Base-by-base conservation (phyloP, 1,140 invertebrate genomes). In the Parasteatoda tepidariorum region DNA sequence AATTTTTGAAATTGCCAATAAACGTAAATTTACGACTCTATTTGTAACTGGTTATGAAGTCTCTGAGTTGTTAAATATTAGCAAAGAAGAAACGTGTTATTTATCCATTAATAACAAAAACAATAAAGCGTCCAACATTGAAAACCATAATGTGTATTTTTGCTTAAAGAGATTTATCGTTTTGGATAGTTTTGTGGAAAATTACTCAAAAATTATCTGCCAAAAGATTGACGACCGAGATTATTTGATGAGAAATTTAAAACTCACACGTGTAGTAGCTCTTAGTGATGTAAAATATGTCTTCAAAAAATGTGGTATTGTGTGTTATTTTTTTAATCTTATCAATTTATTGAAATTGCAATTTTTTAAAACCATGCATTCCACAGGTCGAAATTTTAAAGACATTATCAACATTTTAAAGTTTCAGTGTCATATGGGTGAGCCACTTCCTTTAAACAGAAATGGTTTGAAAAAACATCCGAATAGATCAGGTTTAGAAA, bases 11-110 rank as follows among this genome's bases (percentile, higher is more conserved):
- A 71, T 71, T 55, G n/a, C 38, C 13, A 71, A 71, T 15, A 74
- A 74, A 74, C 55, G 55, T 24, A 74, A 74, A 74, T 74, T 74
- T 34, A 33, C 71, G 3, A 74, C 71, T 24, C 33, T 74, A 11
- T 74, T 74, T 74, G 31, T 74, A 24, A 61, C 31, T 22, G 34
- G 61, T 26, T 0, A 30, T 22, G 11, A 54, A 22, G 15, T 33
- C 22, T 13, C 15, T 22, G 71, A 74, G 26, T 15, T 74, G 3
- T 57, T 74, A 38, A 31, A 74, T 22, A 24, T 74, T 33, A 1
- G 13, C 1, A 33, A 5, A 61, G 5, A 61, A 11, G 73, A 64
- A 62, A 57, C 59, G 0, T 55, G 73, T 62, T 76, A 41, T 64
- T 76, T 76, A 41, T 41, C 41, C 4, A n/a, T 41, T 0, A 24